These are phyloP conservation scores for Sphaeridia pumilis DNA, from an alignment of 2,888 invertebrate species.

Conservation along the genomic window DNA sequence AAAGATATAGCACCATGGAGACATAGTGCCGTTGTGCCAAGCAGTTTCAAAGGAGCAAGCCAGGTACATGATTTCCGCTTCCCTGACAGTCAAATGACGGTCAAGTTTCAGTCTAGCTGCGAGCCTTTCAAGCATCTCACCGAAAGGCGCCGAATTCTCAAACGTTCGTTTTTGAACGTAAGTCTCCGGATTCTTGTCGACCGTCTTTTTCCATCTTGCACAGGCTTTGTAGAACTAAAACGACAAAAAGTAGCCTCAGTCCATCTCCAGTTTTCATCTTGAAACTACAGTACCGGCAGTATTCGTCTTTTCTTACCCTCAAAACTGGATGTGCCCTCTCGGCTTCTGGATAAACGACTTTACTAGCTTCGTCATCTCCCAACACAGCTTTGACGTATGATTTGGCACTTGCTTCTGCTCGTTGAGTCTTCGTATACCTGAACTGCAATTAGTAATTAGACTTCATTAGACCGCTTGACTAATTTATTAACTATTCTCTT, in stretches of 20 bases:
- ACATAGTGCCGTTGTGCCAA: slow-evolving; percentile 51
- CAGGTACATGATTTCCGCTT: slow-evolving; percentile 48
- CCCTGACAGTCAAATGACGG: slow-evolving; percentile 41
- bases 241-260: no score
- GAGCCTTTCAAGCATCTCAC: slow-evolving; percentile 40
- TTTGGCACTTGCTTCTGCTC: slow-evolving; percentile 61
- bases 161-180: slow-evolving; percentile 33
- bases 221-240: slow-evolving; percentile 65
- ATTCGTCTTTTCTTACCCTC: slow-evolving; percentile 54
- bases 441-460: slow-evolving; percentile 47
- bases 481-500: neutral
- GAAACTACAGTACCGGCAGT: slow-evolving; percentile 14
- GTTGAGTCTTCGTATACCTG: slow-evolving; percentile 62
- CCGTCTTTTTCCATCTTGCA: slow-evolving; percentile 55
- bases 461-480: neutral
- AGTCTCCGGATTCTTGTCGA: slow-evolving; percentile 44
- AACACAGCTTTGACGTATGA: slow-evolving; percentile 65
- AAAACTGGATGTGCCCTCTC: slow-evolving; percentile 53
- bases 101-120: slow-evolving; percentile 51
- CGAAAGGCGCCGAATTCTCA: slow-evolving; percentile 21
- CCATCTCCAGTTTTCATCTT: no score
- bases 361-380: slow-evolving; percentile 49
- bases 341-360: slow-evolving; percentile 54
- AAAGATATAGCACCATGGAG: slow-evolving; percentile 72
- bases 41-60: slow-evolving; percentile 72